These are phyloP conservation scores for Drosophila nigromelanica DNA, from an alignment of 1,140 invertebrate genomes.

Conservation along the genomic window DNA sequence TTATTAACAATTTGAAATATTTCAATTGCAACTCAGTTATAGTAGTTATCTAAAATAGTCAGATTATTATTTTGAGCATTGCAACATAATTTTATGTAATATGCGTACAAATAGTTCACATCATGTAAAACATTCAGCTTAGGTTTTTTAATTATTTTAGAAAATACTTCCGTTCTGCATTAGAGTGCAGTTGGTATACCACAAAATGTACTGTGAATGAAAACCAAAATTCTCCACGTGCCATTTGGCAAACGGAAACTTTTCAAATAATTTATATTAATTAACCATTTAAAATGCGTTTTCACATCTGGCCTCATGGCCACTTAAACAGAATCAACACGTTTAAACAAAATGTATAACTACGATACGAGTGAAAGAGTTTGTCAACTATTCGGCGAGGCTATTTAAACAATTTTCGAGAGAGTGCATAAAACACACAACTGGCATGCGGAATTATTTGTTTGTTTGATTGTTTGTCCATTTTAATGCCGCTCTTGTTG, in stretches of 20 bases:
- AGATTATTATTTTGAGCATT: no score
- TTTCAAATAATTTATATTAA: constrained; percentile 68
- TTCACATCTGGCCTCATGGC: constrained; percentile 51
- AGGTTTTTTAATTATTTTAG: not conserved
- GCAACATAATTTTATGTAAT: not conserved
- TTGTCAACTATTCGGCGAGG: constrained; percentile 72
- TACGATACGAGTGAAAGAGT: constrained; percentile 44
- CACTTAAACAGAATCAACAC: constrained; percentile 73
- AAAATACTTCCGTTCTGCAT: not conserved
- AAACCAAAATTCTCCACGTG: constrained; percentile 21
- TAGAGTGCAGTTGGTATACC: not conserved
- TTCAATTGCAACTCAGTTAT: no score
- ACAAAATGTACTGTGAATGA: constrained; percentile 5
- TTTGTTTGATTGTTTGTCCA: constrained; percentile 60
- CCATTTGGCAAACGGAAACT: constrained; percentile 12
- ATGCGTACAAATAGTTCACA: not conserved
- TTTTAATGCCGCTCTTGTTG: constrained; percentile 55
- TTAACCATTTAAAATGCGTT: constrained; percentile 68
- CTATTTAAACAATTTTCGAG: constrained; percentile 67
- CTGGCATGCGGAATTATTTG: constrained; percentile 38
- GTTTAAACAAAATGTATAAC: constrained; percentile 36
- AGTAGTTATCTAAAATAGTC: no score
- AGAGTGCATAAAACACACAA: constrained; percentile 45
- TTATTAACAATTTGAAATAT: not conserved
- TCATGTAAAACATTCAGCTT: not conserved